Evolutionary conservation across 2,888 invertebrate species (phyloP).

Genomic region (Pardosa pseudoannulata): DNA sequence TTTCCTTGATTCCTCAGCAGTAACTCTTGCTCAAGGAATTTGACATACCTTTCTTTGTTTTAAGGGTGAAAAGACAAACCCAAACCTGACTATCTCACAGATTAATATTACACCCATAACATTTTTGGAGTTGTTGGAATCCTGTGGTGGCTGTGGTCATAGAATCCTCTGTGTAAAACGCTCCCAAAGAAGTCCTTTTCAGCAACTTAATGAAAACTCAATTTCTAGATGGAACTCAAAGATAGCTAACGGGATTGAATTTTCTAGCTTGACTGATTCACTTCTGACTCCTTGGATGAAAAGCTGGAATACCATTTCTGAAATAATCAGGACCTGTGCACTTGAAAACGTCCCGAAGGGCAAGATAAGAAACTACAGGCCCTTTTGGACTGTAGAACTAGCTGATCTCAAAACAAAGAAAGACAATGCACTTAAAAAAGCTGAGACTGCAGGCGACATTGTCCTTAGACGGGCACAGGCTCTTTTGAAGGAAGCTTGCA

Average conservation of each 20-base stretch:
- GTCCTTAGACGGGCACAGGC: background rate
- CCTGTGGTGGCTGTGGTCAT: constrained; percentile 21
- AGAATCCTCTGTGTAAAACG: constrained; percentile 20
- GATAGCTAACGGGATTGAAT: constrained; percentile 18
- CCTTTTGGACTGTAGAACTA: constrained; percentile 26
- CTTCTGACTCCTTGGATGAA: no score
- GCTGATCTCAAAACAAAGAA: constrained; percentile 17
- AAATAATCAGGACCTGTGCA: constrained; percentile 7
- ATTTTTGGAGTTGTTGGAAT: background rate
- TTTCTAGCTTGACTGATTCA: constrained; percentile 12
- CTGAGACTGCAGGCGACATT: constrained; percentile 13
- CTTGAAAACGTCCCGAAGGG: background rate
- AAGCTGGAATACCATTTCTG: constrained; percentile 18
- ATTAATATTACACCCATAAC: background rate
- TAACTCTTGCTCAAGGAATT: background rate
- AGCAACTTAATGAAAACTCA: background rate
- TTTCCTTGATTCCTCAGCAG: constrained; percentile 19
- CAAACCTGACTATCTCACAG: background rate
- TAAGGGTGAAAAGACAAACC: background rate
- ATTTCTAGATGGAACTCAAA: constrained; percentile 32
- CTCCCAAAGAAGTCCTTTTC: background rate
- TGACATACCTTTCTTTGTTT: background rate
- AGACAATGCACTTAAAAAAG: constrained; percentile 15
- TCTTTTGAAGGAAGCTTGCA: constrained; percentile 8
- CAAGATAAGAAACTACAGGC: background rate